A percentile compares a stretch with the other conserved stretches of the same genome.
phyloP scores from a whole-genome alignment of 37 sponge, comb jelly and placozoan genomes.

The Bolinopsis microptera region DNA sequence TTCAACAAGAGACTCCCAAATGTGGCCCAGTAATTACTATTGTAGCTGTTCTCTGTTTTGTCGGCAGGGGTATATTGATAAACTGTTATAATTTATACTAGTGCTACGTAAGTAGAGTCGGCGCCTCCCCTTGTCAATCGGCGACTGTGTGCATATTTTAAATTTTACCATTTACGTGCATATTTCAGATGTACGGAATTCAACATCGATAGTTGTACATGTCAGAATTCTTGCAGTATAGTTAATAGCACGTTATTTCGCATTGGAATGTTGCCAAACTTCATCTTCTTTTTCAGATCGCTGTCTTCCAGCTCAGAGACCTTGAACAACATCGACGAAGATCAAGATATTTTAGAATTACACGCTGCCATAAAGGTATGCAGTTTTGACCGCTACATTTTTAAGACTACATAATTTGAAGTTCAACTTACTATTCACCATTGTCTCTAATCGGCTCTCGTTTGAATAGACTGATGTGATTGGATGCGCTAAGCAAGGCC shows the following conservation, averaged over 20 bases:
- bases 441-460: background rate
- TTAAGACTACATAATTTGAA: background rate
- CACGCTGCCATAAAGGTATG: slow-evolving; percentile 48
- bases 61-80: no score
- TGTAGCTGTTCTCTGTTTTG: no score
- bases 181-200: background rate
- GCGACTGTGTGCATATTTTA: no score
- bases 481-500: background rate
- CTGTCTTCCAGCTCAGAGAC: slow-evolving; percentile 44
- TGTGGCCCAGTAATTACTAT: no score
- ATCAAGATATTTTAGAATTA: slow-evolving; percentile 60
- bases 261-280: background rate
- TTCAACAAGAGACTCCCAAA: no score
- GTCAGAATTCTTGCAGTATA: background rate
- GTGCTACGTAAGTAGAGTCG: no score
- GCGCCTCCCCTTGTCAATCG: no score
- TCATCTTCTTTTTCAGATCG: background rate
- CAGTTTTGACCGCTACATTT: no score
- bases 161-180: no score
- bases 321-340: slow-evolving; percentile 9
- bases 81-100: no score
- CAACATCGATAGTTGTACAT: background rate
- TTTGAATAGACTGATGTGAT: background rate
- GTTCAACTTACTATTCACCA: background rate
- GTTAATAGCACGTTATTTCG: background rate